Evolutionary conservation across 1,140 invertebrate genomes (phyloP).

Genomic region (Sarcophaga bullata): DNA sequence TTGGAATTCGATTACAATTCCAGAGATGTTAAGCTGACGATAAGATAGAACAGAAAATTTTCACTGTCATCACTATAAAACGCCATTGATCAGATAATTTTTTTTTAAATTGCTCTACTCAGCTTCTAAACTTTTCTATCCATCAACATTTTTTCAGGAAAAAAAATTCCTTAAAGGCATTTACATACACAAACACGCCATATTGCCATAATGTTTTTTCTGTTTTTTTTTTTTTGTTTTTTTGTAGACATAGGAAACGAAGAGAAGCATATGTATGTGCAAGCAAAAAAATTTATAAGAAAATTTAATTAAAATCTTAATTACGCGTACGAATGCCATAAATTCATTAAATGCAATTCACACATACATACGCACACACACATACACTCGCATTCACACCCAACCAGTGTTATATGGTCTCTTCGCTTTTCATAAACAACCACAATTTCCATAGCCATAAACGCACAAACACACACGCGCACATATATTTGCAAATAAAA

Average conservation of each 20-base stretch:
- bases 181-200: neutral
- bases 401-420: too few species aligned
- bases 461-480: neutral
- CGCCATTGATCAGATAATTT: neutral
- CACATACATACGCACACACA: constrained; percentile 12
- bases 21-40: neutral
- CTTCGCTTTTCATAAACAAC: too few species aligned
- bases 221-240: neutral
- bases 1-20: neutral
- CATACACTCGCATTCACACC: neutral
- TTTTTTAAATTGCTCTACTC: neutral
- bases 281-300: constrained; percentile 47
- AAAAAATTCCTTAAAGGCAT: neutral
- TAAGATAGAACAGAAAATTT: neutral
- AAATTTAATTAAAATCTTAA: constrained; percentile 66
- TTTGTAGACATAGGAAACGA: neutral
- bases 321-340: constrained; percentile 64
- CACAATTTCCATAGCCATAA: neutral
- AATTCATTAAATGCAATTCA: constrained; percentile 59
- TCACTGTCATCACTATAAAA: constrained; percentile 2
- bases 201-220: neutral
- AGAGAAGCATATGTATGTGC: neutral
- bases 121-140: neutral
- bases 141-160: neutral
- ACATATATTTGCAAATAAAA: neutral